Conservation (phyloP, 2,888 invertebrate genomes). For the Amiota communis region DNA sequence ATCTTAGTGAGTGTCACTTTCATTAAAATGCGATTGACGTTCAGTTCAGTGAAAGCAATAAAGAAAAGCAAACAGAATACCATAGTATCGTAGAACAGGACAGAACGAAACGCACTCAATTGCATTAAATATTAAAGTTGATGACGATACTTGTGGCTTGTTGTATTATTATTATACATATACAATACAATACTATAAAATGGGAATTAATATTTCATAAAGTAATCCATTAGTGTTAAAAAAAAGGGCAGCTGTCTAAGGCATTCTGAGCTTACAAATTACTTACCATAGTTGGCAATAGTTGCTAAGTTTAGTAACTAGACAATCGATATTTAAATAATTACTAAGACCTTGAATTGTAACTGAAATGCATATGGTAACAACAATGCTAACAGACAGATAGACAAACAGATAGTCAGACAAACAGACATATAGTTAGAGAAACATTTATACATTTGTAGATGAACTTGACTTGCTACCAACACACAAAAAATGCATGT, state of each 20-base stretch:
- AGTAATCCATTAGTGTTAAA: constrained; percentile 2
- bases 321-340: constrained; percentile 22
- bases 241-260: background rate
- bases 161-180: background rate
- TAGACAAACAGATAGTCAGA: background rate
- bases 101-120: background rate
- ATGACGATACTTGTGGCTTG: background rate
- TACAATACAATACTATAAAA: background rate
- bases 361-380: background rate
- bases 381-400: background rate
- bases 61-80: background rate
- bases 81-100: too few relatives aligned
- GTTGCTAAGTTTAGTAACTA: background rate
- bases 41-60: background rate
- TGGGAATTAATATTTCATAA: constrained; percentile 5
- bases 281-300: background rate
- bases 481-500: background rate
- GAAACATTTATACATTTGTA: too few relatives aligned
- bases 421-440: background rate
- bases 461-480: background rate
- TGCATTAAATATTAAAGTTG: constrained; percentile 14
- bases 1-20: constrained; percentile 2
- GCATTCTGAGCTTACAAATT: background rate
- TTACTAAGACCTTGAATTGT: constrained; percentile 11
- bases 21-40: constrained; percentile 2